Evolutionary conservation across 1,140 invertebrate genomes (phyloP).

Genomic region (Meteorus sp.): DNA sequence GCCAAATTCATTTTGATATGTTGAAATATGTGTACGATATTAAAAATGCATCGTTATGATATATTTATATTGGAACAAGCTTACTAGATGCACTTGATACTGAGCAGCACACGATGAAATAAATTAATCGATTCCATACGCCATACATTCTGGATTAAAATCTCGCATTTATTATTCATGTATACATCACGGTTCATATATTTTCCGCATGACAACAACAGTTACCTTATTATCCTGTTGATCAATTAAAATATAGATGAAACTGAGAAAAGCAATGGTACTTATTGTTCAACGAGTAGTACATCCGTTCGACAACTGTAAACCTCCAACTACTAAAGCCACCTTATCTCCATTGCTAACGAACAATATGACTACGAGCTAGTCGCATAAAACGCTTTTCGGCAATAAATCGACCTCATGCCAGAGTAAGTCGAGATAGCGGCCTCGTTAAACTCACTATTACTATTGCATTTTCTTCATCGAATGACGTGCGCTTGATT

Average conservation of each 20-base stretch:
- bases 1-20: neutral
- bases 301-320: neutral
- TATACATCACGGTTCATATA: no score
- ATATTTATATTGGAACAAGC: no score
- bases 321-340: neutral
- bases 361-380: slow-evolving; percentile 4
- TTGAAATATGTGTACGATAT: no score
- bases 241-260: neutral
- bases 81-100: neutral
- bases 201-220: no score
- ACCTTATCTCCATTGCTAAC: slow-evolving; percentile 7
- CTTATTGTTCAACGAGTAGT: neutral
- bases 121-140: neutral
- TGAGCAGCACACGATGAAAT: neutral
- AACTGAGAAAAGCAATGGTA: neutral
- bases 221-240: neutral
- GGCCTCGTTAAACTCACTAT: neutral
- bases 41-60: no score
- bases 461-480: neutral
- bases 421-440: slow-evolving; percentile 7
- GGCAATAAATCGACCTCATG: slow-evolving; percentile 5
- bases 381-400: neutral
- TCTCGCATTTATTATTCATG: neutral
- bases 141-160: slow-evolving; percentile 7
- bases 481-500: neutral